Evolutionary conservation across 2,113 vertebrate genomes (phyloP).

Genomic region (Notechis scutatus): DNA sequence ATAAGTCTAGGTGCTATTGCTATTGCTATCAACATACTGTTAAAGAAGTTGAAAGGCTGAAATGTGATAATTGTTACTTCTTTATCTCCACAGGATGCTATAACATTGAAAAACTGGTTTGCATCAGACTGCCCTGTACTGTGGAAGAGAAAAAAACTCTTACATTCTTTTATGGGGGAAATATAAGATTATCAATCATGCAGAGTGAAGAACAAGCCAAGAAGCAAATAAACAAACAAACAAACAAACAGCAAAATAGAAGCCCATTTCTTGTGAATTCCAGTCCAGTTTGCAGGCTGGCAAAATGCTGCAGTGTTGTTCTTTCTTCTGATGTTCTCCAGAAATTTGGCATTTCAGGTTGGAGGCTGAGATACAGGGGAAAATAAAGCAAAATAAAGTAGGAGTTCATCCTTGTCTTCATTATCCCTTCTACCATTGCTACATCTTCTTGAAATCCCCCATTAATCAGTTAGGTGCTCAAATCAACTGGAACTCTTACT

Average conservation of each 20-base stretch:
- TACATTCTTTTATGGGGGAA: not conserved
- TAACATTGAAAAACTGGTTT: not conserved
- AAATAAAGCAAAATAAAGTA: not conserved
- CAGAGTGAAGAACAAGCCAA: not conserved
- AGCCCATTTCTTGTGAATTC: not conserved
- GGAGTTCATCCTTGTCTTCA: not conserved
- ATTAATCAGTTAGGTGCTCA: not conserved
- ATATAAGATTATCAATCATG: not conserved
- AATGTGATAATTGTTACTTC: not conserved
- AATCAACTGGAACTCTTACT: not conserved
- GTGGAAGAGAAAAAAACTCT: not conserved
- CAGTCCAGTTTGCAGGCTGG: not conserved
- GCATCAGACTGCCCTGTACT: not conserved
- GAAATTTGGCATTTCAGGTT: not conserved
- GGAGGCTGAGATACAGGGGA: not conserved
- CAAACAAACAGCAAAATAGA: not conserved
- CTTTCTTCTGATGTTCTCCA: not conserved
- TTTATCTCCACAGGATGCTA: not conserved
- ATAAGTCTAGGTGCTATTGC: too few relatives aligned
- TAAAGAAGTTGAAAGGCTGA: not conserved
- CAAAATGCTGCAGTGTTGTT: not conserved
- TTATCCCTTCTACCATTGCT: not conserved
- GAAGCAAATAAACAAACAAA: not conserved
- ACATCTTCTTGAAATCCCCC: not conserved
- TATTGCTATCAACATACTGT: not conserved